phyloP scores from a whole-genome alignment of 2,888 invertebrate species.

The Rhopalosiphum nymphaeae region DNA sequence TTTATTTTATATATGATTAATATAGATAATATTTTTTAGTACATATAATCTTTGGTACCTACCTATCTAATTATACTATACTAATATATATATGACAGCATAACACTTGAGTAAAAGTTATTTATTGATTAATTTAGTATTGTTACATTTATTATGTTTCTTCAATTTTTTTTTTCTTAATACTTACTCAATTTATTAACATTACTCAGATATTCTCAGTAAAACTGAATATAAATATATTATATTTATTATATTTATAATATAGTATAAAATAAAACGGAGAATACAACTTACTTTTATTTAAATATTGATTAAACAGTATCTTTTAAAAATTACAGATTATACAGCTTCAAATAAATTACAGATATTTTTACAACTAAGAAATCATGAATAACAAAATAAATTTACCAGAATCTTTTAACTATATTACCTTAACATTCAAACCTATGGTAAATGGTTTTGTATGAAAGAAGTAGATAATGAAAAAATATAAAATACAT shows the following conservation, averaged over 20 bases:
- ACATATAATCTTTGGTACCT: background rate
- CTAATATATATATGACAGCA: background rate
- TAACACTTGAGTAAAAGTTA: background rate
- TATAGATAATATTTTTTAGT: background rate
- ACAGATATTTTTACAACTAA: background rate
- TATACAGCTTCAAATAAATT: background rate
- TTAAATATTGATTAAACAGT: background rate
- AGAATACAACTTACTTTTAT: background rate
- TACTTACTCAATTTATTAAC: too few species aligned
- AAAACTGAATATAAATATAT: background rate
- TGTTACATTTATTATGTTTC: background rate
- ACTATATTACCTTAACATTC: background rate
- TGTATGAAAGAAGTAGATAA: background rate
- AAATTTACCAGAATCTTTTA: background rate
- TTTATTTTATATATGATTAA: background rate
- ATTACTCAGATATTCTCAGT: too few species aligned
- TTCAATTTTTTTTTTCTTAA: background rate
- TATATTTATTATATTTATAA: too few species aligned
- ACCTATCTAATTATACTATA: background rate
- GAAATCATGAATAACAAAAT: background rate
- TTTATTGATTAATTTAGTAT: background rate
- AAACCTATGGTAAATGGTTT: background rate
- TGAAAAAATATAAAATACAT: background rate
- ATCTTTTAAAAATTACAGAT: background rate
- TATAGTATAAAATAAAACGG: too few species aligned